Evolutionary conservation across 1,140 invertebrate genomes (phyloP), one percentile per base, ranked within the genome.

Genomic region (Patella vulgata): DNA sequence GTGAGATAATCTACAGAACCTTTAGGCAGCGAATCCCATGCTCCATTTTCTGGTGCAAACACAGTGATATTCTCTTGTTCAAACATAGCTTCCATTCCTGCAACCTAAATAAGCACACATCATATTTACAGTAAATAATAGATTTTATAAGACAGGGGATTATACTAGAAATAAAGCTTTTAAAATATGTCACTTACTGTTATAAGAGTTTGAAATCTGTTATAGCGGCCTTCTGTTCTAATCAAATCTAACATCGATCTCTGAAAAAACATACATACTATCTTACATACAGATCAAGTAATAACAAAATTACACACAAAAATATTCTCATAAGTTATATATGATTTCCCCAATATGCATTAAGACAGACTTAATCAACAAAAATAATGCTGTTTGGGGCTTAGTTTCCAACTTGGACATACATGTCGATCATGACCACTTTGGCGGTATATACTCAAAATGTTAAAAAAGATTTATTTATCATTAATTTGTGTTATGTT

Each of bases 1-100:
- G 59, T 58, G 4, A 79, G 66, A 53, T 77, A 77, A 21, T 75
- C 67, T 12, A 78, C 27, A 1, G 70, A 71, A 33, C 69, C 72
- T 11, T 56, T 52, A 21, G 66, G 67, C 33, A 80, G 53, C 21
- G 31, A 44, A 23, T 76, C 68, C 74, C 72, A 74, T 0, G 70
- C 72, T n/a, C 61, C 48, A 42, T 78, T 73, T 17, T 61, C 59
- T 14, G 75, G 70, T 39, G 72, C 70, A 68, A 78, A 74, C 11
- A 76, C 64, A n/a, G 73, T 75, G 21, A 73, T 70, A 43, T 74
- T 73, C 21, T 42, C 27, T 17, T 30, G 30, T n/a, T 63, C 36
- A 52, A 78, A 71, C 3, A 53, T 25, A 11, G 30, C 30, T n/a
- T 66, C 60, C 59, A 78, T 28, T 19, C 55, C 71, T 19, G 65